A percentile compares a stretch with the other conserved stretches of the same genome.
These are phyloP conservation scores for Hyperopisus bebe DNA, from an alignment of 2,113 vertebrate species.

Conservation along the genomic window DNA sequence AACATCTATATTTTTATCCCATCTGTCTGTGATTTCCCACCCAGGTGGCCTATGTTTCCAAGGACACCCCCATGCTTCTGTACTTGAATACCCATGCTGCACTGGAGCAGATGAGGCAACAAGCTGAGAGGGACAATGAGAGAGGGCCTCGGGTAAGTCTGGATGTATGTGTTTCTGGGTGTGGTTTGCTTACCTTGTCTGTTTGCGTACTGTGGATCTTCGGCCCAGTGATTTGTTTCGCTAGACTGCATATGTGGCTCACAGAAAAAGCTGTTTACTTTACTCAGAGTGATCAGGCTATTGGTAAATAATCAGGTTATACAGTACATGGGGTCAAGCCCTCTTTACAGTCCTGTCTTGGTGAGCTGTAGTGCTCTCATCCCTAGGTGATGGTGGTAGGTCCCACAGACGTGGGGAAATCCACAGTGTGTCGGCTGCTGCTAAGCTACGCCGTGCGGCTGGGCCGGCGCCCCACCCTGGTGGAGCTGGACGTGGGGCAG, in stretches of 20 bases:
- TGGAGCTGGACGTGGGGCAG: constrained; percentile 95
- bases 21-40: background rate
- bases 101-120: constrained; percentile 93
- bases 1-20: background rate
- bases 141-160: constrained; percentile 73
- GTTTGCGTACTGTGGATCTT: background rate
- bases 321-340: background rate
- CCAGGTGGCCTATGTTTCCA: constrained; percentile 86
- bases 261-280: background rate
- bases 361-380: background rate
- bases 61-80: constrained; percentile 92
- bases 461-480: constrained; percentile 88
- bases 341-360: background rate
- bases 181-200: background rate
- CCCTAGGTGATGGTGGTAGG: constrained; percentile 86
- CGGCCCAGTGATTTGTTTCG: background rate
- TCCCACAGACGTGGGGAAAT: constrained; percentile 93
- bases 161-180: background rate
- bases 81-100: constrained; percentile 94
- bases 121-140: constrained; percentile 88
- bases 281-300: background rate
- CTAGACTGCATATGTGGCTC: background rate
- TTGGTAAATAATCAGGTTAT: background rate
- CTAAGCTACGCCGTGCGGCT: constrained; percentile 90
- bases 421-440: constrained; percentile 80